phyloP scores from a whole-genome alignment of 2,113 vertebrate genomes.

The Marmota monax region DNA sequence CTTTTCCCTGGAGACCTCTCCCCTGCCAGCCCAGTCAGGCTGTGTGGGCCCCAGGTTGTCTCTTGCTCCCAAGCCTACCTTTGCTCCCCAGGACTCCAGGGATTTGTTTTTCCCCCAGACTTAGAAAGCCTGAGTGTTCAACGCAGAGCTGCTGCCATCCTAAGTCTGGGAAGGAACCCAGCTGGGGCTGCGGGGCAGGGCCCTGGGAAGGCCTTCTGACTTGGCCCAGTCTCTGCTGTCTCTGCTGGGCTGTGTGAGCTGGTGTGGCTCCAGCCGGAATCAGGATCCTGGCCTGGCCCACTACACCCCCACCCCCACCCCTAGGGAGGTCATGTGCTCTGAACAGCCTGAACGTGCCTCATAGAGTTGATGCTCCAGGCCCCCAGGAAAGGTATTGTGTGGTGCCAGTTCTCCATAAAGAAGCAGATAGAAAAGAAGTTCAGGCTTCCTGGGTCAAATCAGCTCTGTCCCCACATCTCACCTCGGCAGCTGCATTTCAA shows the following conservation, averaged over 20 bases:
- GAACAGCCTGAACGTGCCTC: accelerated
- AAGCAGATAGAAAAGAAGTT: background rate
- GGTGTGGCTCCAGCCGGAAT: too few relatives aligned
- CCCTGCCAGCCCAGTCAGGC: background rate
- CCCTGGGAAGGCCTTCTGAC: background rate
- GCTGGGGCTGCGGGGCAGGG: too few relatives aligned
- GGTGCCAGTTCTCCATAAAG: background rate
- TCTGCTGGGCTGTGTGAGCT: background rate
- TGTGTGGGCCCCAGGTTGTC: background rate
- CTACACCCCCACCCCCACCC: background rate
- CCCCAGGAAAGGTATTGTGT: background rate
- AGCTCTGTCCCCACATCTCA: background rate
- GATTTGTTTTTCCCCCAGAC: background rate
- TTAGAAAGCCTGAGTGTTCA: background rate
- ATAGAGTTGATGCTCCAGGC: background rate
- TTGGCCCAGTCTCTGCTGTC: background rate
- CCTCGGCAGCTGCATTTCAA: accelerated
- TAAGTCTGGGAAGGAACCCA: too few relatives aligned
- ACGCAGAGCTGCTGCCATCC: too few relatives aligned
- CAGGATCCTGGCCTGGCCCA: too few relatives aligned
- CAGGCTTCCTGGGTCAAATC: background rate
- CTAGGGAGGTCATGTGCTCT: accelerated
- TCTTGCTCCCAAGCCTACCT: background rate
- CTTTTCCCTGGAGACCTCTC: background rate
- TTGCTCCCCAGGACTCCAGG: background rate